Conservation (phyloP, 2,797 vertebrate species). For the Rhynchotus rufescens region DNA sequence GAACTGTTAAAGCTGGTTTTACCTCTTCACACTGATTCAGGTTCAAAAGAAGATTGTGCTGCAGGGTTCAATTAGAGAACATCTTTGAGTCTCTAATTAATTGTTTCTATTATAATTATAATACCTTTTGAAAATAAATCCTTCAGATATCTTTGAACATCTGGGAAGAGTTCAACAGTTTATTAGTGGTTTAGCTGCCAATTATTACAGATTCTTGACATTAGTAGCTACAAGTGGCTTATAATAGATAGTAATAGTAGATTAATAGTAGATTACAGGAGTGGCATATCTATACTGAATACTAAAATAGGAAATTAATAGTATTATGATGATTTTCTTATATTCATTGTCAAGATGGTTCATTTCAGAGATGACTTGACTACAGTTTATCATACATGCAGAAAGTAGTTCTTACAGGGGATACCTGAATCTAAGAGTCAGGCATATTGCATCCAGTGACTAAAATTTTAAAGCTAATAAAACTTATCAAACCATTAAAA, state of each 20-base stretch:
- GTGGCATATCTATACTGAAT: neutral
- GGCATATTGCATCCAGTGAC: neutral
- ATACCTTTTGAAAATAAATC: slow-evolving; percentile 29
- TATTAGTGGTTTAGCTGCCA: too few species aligned
- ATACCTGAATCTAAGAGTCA: neutral
- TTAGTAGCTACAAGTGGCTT: neutral
- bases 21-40: neutral
- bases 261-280: neutral
- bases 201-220: neutral
- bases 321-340: neutral
- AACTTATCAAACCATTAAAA: neutral
- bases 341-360: neutral
- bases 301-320: neutral
- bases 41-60: slow-evolving; percentile 1
- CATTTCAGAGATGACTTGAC: neutral
- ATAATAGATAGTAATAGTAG: neutral
- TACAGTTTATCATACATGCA: neutral
- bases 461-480: neutral
- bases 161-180: neutral
- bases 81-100: slow-evolving; percentile 41
- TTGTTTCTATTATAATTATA: slow-evolving; percentile 33
- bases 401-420: neutral
- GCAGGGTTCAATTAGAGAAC: slow-evolving; percentile 29
- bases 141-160: slow-evolving; percentile 14
- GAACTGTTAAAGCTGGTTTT: neutral